A percentile compares a stretch with the other conserved stretches of the same genome.
Conservation (phyloP, 2,888 invertebrate species). For the Cylloceria caligata region DNA sequence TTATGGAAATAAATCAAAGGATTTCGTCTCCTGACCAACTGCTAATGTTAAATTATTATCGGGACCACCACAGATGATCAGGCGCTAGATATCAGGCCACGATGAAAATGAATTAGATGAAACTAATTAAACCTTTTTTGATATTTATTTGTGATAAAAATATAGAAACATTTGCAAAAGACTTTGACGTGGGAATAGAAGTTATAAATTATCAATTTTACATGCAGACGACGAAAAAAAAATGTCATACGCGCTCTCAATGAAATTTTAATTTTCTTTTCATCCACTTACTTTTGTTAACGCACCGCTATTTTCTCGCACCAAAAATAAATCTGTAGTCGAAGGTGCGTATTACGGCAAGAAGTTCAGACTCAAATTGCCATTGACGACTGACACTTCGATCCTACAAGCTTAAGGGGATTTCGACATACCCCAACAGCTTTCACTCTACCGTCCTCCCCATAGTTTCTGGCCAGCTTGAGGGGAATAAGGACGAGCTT, state of each 20-base stretch:
- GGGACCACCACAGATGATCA: too few relatives aligned
- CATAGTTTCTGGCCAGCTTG: not conserved
- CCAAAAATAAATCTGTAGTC: not conserved
- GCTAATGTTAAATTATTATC: too few relatives aligned
- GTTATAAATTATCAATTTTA: too few relatives aligned
- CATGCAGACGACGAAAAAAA: not conserved
- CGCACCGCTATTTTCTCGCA: not conserved
- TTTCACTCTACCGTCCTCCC: constrained; percentile 23
- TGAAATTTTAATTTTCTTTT: not conserved
- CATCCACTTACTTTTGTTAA: not conserved
- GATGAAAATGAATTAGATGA: too few relatives aligned
- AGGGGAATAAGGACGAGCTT: constrained; percentile 7
- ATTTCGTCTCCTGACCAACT: too few relatives aligned
- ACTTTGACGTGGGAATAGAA: too few relatives aligned
- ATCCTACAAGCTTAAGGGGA: constrained; percentile 42
- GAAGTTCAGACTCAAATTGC: constrained; percentile 15
- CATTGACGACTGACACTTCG: not conserved
- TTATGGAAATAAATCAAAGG: too few relatives aligned
- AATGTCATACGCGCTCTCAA: not conserved
- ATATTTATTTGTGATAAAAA: too few relatives aligned
- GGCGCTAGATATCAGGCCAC: too few relatives aligned
- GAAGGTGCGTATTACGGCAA: not conserved
- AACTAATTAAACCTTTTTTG: too few relatives aligned
- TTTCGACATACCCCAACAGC: constrained; percentile 37
- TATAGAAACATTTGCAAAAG: too few relatives aligned